These are phyloP conservation scores for Leuciscus waleckii DNA, from an alignment of 2,797 vertebrate genomes.

Conservation along the genomic window DNA sequence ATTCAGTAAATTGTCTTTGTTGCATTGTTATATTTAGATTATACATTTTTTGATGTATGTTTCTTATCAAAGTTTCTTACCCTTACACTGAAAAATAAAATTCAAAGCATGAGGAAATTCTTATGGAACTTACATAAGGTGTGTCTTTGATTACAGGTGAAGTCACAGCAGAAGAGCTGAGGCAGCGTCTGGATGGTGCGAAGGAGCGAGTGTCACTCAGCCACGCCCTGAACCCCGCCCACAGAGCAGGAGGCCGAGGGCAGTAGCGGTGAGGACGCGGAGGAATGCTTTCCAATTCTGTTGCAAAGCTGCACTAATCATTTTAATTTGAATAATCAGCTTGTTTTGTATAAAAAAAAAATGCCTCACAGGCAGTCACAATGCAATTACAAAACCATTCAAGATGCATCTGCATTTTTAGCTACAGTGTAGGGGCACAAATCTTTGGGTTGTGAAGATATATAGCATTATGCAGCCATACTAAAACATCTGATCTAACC, in stretches of 20 bases:
- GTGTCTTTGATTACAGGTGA: constrained; percentile 80
- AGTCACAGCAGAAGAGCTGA: constrained; percentile 93
- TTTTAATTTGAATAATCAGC: not conserved
- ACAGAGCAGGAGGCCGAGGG: constrained; percentile 75
- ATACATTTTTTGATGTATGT: not conserved
- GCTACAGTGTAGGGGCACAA: no score
- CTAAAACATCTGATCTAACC: not conserved
- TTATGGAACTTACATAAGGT: not conserved
- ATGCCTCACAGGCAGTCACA: not conserved
- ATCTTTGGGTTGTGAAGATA: not conserved
- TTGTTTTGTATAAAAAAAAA: not conserved
- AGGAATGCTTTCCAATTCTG: constrained; percentile 55
- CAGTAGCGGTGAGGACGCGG: constrained; percentile 71
- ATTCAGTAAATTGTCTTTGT: not conserved
- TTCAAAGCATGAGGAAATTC: not conserved
- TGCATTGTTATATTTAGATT: not conserved
- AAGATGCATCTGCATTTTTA: not conserved
- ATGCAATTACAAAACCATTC: not conserved
- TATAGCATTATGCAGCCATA: not conserved
- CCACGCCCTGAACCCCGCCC: constrained; percentile 74
- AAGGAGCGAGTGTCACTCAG: constrained; percentile 87
- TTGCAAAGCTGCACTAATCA: not conserved
- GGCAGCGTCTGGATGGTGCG: constrained; percentile 87
- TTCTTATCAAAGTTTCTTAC: not conserved
- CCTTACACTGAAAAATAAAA: not conserved